Evolutionary conservation across 2,888 invertebrate genomes (phyloP).

Genomic region (Holacanthella duospinosa): DNA sequence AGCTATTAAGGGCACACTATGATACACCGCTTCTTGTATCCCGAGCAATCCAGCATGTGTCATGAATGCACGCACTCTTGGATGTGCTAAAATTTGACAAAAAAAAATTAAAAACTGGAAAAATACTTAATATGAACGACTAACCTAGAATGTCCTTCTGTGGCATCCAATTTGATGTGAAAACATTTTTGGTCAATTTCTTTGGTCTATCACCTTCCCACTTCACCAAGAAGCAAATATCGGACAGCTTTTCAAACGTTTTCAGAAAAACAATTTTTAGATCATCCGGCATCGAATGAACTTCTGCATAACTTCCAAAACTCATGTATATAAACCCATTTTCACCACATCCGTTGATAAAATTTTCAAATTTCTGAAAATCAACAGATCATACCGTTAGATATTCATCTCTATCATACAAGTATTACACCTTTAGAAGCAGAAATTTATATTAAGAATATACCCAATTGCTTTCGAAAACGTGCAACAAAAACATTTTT

Average conservation of each 20-base stretch:
- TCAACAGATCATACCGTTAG: too few species aligned
- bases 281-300: background rate
- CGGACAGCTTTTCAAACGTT: background rate
- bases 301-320: background rate
- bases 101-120: too few species aligned
- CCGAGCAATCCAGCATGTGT: too few species aligned
- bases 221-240: conserved; percentile 20
- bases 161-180: conserved; percentile 30
- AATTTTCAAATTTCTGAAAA: background rate
- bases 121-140: too few species aligned
- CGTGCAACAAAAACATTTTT: too few species aligned
- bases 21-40: background rate
- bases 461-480: too few species aligned
- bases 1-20: background rate
- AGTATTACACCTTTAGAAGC: too few species aligned
- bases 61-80: too few species aligned
- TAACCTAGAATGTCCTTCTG: conserved; percentile 35
- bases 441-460: too few species aligned
- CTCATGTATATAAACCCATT: conserved; percentile 5
- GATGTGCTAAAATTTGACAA: too few species aligned
- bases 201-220: conserved; percentile 19
- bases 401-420: too few species aligned
- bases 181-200: conserved; percentile 16
- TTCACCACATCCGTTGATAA: background rate
- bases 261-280: background rate